Evolutionary conservation across 2,888 invertebrate species (phyloP).

Genomic region (Raillietiella orientalis): DNA sequence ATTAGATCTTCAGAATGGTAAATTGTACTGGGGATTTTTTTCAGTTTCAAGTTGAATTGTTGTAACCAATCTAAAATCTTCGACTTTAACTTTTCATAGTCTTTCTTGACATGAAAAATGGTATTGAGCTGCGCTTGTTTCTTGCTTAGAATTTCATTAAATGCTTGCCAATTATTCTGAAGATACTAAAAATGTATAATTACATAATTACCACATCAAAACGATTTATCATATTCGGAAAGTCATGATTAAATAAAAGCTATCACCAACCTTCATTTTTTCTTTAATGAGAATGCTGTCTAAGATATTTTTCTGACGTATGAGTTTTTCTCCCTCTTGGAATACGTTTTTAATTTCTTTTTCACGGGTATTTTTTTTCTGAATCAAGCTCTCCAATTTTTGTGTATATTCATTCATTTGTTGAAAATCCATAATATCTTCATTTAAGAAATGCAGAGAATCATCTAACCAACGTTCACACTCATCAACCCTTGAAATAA

Average conservation of each 20-base stretch:
- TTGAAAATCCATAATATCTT: too few relatives aligned
- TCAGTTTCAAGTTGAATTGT: too few relatives aligned
- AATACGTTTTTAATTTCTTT: constrained; percentile 41
- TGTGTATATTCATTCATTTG: too few relatives aligned
- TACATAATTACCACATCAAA: constrained; percentile 1
- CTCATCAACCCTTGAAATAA: too few relatives aligned
- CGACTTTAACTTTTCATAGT: constrained; percentile 55
- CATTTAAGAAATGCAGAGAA: too few relatives aligned
- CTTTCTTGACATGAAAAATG: constrained; percentile 47
- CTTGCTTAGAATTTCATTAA: constrained; percentile 46
- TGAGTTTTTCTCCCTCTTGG: constrained; percentile 40
- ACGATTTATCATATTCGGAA: background rate
- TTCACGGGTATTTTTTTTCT: too few relatives aligned
- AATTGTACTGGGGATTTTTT: too few relatives aligned
- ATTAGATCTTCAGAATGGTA: too few relatives aligned
- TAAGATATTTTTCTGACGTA: constrained; percentile 54
- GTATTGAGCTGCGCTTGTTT: constrained; percentile 48
- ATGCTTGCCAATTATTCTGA: constrained; percentile 63
- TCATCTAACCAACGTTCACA: too few relatives aligned
- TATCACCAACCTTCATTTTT: constrained; percentile 26
- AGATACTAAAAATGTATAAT: constrained; percentile 16
- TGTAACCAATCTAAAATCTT: too few relatives aligned
- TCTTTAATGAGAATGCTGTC: constrained; percentile 53
- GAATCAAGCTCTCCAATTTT: too few relatives aligned
- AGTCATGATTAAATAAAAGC: background rate